A percentile compares a stretch with the other conserved stretches of the same genome.
These are phyloP conservation scores for Xenentodon cancila DNA, from an alignment of 2,797 vertebrate species.

Conservation along the genomic window DNA sequence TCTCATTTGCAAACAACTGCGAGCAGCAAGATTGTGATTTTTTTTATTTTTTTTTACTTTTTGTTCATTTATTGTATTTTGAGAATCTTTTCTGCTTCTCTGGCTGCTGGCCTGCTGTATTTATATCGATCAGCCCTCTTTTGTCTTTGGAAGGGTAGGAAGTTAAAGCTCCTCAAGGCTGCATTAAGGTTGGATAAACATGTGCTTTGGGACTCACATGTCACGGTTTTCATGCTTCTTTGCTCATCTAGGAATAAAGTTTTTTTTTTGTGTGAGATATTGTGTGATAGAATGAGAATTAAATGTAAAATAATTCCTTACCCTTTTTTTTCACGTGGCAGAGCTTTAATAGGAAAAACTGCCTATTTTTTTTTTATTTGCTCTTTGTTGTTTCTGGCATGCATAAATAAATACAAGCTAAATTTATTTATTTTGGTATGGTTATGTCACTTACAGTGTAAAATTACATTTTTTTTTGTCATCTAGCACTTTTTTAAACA, in stretches of 20 bases:
- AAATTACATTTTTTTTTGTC: too few relatives aligned
- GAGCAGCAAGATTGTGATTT: background rate
- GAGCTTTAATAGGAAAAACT: too few relatives aligned
- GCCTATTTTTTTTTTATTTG: too few relatives aligned
- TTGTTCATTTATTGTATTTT: conserved; percentile 39
- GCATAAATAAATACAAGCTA: too few relatives aligned
- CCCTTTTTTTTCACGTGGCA: too few relatives aligned
- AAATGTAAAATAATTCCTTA: conserved; percentile 7
- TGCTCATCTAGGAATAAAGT: conserved; percentile 20
- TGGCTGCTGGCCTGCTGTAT: conserved; percentile 33
- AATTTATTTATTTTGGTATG: too few relatives aligned
- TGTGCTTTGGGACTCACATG: conserved; percentile 45
- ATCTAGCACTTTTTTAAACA: too few relatives aligned
- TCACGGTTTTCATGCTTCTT: conserved; percentile 27
- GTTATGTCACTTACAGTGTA: too few relatives aligned
- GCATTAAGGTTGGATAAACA: conserved; percentile 28
- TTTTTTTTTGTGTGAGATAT: conserved; percentile 13
- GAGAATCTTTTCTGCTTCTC: conserved; percentile 21
- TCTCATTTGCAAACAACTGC: conserved; percentile 4
- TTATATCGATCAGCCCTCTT: conserved; percentile 50
- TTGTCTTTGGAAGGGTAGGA: conserved; percentile 42
- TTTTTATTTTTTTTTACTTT: conserved; percentile 5
- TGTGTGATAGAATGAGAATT: background rate
- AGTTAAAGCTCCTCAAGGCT: conserved; percentile 44
- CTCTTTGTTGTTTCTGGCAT: too few relatives aligned